phyloP scores from a whole-genome alignment of 2,888 invertebrate species.

The Plutella xylostella region DNA sequence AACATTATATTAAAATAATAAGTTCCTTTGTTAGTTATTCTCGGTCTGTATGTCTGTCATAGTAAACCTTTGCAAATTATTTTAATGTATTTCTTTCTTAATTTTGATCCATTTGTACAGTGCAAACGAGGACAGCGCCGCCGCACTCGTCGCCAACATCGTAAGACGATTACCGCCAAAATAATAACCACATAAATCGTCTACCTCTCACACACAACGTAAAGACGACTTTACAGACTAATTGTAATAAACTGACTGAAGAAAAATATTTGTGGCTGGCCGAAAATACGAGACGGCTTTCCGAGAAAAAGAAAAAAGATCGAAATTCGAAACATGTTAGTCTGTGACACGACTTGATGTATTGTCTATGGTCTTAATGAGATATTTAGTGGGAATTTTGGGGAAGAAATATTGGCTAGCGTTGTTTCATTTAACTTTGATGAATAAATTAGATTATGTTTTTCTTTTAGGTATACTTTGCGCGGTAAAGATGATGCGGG shows the following conservation, averaged over 20 bases:
- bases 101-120: too few species aligned
- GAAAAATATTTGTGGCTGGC: constrained; percentile 24
- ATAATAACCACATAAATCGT: constrained; percentile 32
- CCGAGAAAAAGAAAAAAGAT: background rate
- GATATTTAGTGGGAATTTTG: background rate
- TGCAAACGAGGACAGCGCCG: too few species aligned
- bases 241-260: constrained; percentile 40
- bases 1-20: too few species aligned
- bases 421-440: too few species aligned
- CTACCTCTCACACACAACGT: constrained; percentile 22
- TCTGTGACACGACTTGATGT: background rate
- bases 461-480: too few species aligned
- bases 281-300: background rate
- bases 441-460: too few species aligned
- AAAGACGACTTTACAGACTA: constrained; percentile 31
- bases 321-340: background rate
- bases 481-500: too few species aligned
- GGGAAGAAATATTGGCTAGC: background rate
- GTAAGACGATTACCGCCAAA: constrained; percentile 5
- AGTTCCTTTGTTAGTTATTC: too few species aligned
- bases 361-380: background rate
- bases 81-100: too few species aligned
- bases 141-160: too few species aligned
- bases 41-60: too few species aligned
- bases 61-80: too few species aligned